Evolutionary conservation across 1,140 invertebrate species (phyloP).

Genomic region (Apis dorsata): DNA sequence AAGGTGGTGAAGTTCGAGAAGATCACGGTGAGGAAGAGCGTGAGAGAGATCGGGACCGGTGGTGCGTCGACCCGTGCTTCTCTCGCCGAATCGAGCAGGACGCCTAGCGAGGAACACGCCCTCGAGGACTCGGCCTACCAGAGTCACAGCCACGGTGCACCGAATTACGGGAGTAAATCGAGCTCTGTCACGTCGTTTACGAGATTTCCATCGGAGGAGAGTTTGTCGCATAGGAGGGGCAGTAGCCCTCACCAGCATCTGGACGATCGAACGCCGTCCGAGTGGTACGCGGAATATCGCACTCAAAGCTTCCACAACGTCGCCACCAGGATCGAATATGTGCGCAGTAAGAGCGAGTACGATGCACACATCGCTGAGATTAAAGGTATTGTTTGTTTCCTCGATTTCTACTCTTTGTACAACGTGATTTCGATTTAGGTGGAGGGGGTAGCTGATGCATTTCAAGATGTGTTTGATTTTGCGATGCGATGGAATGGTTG

Average conservation of each 20-base stretch:
- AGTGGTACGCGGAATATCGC: constrained; percentile 83
- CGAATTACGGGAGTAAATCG: constrained; percentile 77
- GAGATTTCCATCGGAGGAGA: constrained; percentile 83
- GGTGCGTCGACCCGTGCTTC: constrained; percentile 17
- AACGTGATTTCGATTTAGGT: too few relatives aligned
- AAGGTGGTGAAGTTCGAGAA: constrained; percentile 86
- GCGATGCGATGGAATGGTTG: neutral
- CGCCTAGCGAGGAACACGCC: constrained; percentile 81
- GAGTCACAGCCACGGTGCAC: constrained; percentile 78
- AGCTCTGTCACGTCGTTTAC: constrained; percentile 80
- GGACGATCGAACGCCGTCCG: constrained; percentile 74
- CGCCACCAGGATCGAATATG: constrained; percentile 83
- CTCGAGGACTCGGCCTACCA: constrained; percentile 82
- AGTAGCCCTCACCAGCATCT: constrained; percentile 64
- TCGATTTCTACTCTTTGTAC: too few relatives aligned
- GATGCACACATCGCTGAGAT: constrained; percentile 93
- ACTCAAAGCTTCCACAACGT: constrained; percentile 81
- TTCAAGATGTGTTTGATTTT: neutral
- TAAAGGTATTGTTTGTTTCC: constrained; percentile 84
- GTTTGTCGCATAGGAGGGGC: constrained; percentile 69
- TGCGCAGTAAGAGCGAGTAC: constrained; percentile 88
- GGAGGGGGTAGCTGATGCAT: neutral
- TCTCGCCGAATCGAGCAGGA: constrained; percentile 74
- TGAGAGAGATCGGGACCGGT: constrained; percentile 73
- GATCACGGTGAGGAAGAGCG: constrained; percentile 82